Evolutionary conservation across 2,113 vertebrate species (phyloP), one percentile per base, ranked within the genome.

Genomic region (Plotosus lineatus): DNA sequence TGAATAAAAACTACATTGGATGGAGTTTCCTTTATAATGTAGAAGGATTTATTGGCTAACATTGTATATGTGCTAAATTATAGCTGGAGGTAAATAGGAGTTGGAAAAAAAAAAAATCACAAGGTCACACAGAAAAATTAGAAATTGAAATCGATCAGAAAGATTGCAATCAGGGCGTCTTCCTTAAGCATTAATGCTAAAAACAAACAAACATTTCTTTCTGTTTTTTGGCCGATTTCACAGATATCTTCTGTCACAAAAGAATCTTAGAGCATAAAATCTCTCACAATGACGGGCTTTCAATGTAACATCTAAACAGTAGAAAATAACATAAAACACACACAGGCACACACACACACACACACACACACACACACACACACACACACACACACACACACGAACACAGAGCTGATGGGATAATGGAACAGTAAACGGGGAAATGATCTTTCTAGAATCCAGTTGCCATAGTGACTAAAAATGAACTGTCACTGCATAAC

Each of bases 401-500:
- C 19, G 73, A 6, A 36, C 3, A 36, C 31, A 19, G 15, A 71
- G 17, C 26, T 74, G 76, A 82, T 71, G 50, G 48, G 40, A 66
- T 79, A 85, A 85, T 66, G 75, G 88, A 56, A 50, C 74, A 82
- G 85, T 88, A 89, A 81, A 89, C 86, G 82, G 81, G 85, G 82
- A 74, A 78, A 31, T 28, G 78, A 83, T 69, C 83, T 87, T 85
- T 90, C 88, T 89, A 88, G 91, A 82, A 63, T 60, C 50, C 86
- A 79, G 92, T 92, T 88, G 42, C 91, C 88, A 91, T 90, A 88
- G 90, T 46, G 89, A 92, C 89, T 79, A 86, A 89, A 90, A 85
- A 88, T 81, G 40, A 28, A 88, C 84, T 89, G 87, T 85, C 88
- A 73, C 63, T 81, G 26, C 51, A 48, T 61, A 86, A 75, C 83